Base-by-base conservation (phyloP, 2,888 invertebrate species). In the Agelastica alni region DNA sequence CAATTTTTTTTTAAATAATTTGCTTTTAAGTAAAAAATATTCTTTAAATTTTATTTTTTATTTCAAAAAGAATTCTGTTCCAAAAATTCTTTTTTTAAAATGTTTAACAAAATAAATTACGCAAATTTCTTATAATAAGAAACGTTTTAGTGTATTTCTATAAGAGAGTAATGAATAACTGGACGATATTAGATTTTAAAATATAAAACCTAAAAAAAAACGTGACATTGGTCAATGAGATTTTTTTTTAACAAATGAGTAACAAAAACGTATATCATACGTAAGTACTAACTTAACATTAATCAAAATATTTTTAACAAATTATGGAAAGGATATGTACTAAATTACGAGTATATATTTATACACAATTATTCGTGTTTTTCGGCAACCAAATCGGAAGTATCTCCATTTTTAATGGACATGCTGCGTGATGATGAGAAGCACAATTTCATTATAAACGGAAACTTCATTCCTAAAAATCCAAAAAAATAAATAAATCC, bases 381-480 rank as follows among this genome's bases (percentile, higher is more conserved):
- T 3, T 65, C 63, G 34, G 56, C 61, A 13, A 61, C 48, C 44
- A 69, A 72, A 57, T 71, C 73, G 58, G 68, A 63, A 63, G 70
- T 72, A 62, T 77, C 76, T 34, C 75, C 76, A 58, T 77, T 76
- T 59, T 75, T 75, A 67, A 79, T 79, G 65, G 78, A 75, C 83
- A 85, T 81, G 75, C 84, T 77, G 77, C 87, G 80, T 58, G 88
- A 86, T 56, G 94, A 93, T 13, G 96, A 96, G 84, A 97, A 98
- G 77, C 97, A 97, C 68, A 98, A 82, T 81, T 98, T 98, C 90
- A 98, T 92, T 72, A 96, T 93, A 83, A 96, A 98, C 66, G 98
- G 98, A 79, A 95, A 95, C 81, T 96, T 96, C 65, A 95, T 95
- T 78, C 90, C 95, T 94, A 83, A 9, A 85, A 84, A n/a, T n/a